A percentile compares a stretch with the other conserved stretches of the same genome.
phyloP scores from a whole-genome alignment of 2,888 invertebrate species.

The Drosophila yooni region DNA sequence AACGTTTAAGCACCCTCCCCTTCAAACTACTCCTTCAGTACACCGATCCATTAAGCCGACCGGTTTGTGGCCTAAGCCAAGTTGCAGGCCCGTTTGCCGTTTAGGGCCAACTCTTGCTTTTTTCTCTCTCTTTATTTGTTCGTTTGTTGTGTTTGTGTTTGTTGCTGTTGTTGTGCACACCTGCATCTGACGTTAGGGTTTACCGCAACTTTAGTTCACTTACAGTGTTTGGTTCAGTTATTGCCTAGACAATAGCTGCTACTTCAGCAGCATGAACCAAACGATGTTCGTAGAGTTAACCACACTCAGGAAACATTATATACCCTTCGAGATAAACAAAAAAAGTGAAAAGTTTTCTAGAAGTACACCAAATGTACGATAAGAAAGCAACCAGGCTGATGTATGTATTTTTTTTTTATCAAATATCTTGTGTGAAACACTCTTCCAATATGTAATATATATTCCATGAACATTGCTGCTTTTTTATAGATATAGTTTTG shows the following conservation, averaged over 20 bases:
- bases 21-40: neutral
- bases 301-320: slow-evolving; percentile 15
- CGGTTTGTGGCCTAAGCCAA: slow-evolving; percentile 71
- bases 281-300: slow-evolving; percentile 4
- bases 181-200: slow-evolving; percentile 70
- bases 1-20: neutral
- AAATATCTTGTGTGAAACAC: neutral
- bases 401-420: neutral
- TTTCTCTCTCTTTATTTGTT: slow-evolving; percentile 16
- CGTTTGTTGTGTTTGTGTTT: slow-evolving; percentile 41
- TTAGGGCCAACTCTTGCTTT: slow-evolving; percentile 61
- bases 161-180: slow-evolving; percentile 58
- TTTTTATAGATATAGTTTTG: neutral
- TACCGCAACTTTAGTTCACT: slow-evolving; percentile 50
- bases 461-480: neutral
- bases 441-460: no score
- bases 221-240: slow-evolving; percentile 36
- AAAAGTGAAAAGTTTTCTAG: neutral
- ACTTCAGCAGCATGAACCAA: slow-evolving; percentile 32
- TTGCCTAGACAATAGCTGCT: slow-evolving; percentile 32
- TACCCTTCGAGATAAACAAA: neutral
- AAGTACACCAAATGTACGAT: neutral
- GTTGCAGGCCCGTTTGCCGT: slow-evolving; percentile 58
- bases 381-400: neutral
- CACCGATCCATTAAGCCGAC: slow-evolving; percentile 48